Percentiles rank a stretch among this genome's conserved stretches.
Evolutionary conservation across 2,888 invertebrate genomes (phyloP).

Genomic region (Dichetophora obliterata): DNA sequence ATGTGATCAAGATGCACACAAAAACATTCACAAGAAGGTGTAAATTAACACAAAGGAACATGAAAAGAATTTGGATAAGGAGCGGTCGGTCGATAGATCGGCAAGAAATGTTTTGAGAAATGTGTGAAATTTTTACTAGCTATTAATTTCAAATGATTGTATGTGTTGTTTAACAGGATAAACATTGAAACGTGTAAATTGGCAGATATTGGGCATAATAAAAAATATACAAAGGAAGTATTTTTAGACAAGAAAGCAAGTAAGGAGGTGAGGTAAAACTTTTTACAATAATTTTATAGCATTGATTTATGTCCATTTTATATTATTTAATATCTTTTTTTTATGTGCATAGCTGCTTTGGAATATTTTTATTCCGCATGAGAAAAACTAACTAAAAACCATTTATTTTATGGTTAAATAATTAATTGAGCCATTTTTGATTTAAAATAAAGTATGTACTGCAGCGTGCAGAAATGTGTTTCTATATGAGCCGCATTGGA

Average conservation of each 20-base stretch:
- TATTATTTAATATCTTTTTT: background rate
- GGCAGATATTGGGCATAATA: background rate
- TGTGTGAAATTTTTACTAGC: background rate
- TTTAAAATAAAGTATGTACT: too few relatives aligned
- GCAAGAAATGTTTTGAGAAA: background rate
- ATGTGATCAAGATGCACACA: constrained; percentile 25
- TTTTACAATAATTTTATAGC: too few relatives aligned
- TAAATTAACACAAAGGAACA: constrained; percentile 2
- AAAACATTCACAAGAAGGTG: constrained; percentile 16
- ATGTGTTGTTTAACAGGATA: background rate
- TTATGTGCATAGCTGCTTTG: too few relatives aligned
- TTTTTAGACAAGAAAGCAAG: constrained; percentile 41
- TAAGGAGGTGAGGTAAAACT: constrained; percentile 13
- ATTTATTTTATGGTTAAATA: too few relatives aligned
- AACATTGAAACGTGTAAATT: background rate
- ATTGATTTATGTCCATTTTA: background rate
- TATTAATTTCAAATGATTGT: background rate
- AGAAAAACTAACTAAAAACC: too few relatives aligned
- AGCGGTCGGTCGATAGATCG: background rate
- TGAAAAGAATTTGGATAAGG: background rate
- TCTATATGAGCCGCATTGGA: too few relatives aligned
- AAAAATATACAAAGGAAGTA: constrained; percentile 12
- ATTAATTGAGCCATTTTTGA: too few relatives aligned
- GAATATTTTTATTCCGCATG: too few relatives aligned
- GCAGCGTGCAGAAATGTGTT: too few relatives aligned